Evolutionary conservation across 2,113 vertebrate species (phyloP).

Genomic region (Phyllostomus discolor): DNA sequence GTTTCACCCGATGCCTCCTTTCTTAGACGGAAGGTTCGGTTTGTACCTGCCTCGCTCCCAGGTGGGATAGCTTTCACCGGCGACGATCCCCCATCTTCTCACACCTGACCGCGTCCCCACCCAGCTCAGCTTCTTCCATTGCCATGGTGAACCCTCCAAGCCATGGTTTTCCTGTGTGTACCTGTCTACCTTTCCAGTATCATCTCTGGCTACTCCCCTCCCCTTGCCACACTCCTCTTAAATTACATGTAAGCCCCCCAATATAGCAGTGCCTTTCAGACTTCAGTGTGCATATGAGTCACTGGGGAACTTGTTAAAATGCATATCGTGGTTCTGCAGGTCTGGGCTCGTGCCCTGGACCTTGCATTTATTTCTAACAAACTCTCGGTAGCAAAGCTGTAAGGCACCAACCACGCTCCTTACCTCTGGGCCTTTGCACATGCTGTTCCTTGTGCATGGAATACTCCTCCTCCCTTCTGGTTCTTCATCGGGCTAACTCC

Average conservation of each 20-base stretch:
- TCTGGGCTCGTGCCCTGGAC: not conserved
- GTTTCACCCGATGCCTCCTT: not conserved
- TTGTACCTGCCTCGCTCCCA: not conserved
- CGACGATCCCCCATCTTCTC: not conserved
- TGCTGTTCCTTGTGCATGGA: not conserved
- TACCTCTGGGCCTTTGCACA: not conserved
- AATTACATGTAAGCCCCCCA: not conserved
- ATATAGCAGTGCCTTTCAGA: not conserved
- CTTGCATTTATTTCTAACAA: not conserved
- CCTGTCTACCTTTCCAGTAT: not conserved
- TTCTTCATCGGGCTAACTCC: not conserved
- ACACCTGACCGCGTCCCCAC: too few relatives aligned
- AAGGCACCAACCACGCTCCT: not conserved
- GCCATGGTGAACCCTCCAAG: not conserved
- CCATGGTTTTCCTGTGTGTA: fast-evolving
- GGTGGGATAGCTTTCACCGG: not conserved
- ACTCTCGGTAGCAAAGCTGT: not conserved
- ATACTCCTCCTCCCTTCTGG: too few relatives aligned
- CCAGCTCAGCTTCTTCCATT: not conserved
- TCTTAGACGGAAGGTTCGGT: not conserved
- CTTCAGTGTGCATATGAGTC: not conserved
- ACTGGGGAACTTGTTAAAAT: not conserved
- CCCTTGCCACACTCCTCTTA: too few relatives aligned
- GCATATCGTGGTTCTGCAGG: not conserved
- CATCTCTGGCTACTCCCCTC: not conserved